Base-by-base conservation (phyloP, 1,140 invertebrate species). In the Drosophila fuyamai region DNA sequence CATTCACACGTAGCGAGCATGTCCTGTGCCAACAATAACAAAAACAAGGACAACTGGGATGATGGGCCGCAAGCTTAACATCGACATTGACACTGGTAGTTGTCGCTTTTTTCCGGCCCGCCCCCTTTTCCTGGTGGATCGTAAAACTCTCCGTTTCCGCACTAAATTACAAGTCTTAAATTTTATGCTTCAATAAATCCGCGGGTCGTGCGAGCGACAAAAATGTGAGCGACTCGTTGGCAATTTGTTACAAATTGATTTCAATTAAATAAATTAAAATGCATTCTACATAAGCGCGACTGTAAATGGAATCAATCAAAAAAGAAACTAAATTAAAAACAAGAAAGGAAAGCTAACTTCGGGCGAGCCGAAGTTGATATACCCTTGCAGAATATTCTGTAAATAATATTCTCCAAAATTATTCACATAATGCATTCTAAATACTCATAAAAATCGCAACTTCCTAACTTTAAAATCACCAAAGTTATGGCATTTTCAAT, bases 251-350 rank as follows among this genome's bases (percentile, higher is more conserved):
- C 72, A 89, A 88, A 89, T 88, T 83, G 67, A 89, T 84, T 88
- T 88, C 76, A 88, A 89, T 88, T 83, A 88, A 89, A 84, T 88
- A 77, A 84, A 84, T 89, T 89, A 89, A 89, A 88, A 63, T 88
- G 84, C 84, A 89, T 86, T 86, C 77, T 79, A 65, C 66, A 83
- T 88, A 88, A 86, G 67, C 66, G 71, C 50, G 50, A 62, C 65
- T 53, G 72, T 78, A 50, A 63, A 66, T 57, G 55, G 67, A 67
- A 67, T 68, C 61, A 54, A 53, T 61, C 32, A 40, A 79, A 54
- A 74, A 74, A 88, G 51, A 70, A 73, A 72, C 59, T 62, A 36
- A 83, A 84, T 80, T 89, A 60, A 75, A 72, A 77, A n/a, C n/a
- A n/a, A n/a, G n/a, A n/a, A n/a, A n/a, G n/a, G n/a, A n/a, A n/a